These are phyloP conservation scores for Pissodes strobi DNA, from an alignment of 1,140 invertebrate genomes.

Conservation along the genomic window DNA sequence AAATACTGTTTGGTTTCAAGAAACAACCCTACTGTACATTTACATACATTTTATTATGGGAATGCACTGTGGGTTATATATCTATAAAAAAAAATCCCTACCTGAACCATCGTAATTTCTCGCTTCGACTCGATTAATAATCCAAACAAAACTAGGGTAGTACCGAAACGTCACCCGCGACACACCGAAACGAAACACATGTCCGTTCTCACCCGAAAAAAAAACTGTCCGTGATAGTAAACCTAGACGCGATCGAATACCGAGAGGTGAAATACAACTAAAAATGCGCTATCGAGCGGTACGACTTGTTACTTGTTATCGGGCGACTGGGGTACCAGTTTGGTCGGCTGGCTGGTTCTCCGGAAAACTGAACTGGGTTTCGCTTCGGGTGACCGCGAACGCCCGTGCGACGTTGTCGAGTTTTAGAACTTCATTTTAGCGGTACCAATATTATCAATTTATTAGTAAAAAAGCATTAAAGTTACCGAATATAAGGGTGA, in stretches of 20 bases:
- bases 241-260: too few relatives aligned
- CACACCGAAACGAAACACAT: slow-evolving; percentile 9
- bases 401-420: slow-evolving; percentile 16
- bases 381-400: slow-evolving; percentile 27
- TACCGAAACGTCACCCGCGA: neutral
- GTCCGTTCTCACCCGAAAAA: neutral
- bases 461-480: neutral
- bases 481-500: too few relatives aligned
- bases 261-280: neutral
- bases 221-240: too few relatives aligned
- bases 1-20: too few relatives aligned
- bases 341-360: slow-evolving; percentile 29
- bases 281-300: slow-evolving; percentile 9
- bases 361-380: slow-evolving; percentile 34
- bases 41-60: too few relatives aligned
- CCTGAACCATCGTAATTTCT: slow-evolving; percentile 5
- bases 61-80: too few relatives aligned
- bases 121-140: neutral
- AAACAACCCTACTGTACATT: too few relatives aligned
- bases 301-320: neutral
- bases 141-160: neutral
- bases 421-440: neutral
- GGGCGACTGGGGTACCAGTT: slow-evolving; percentile 12
- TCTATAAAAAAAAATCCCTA: slow-evolving; percentile 1
- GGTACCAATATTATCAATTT: neutral